These are phyloP conservation scores for Acheta domesticus DNA, from an alignment of 2,888 invertebrate species.

Conservation along the genomic window DNA sequence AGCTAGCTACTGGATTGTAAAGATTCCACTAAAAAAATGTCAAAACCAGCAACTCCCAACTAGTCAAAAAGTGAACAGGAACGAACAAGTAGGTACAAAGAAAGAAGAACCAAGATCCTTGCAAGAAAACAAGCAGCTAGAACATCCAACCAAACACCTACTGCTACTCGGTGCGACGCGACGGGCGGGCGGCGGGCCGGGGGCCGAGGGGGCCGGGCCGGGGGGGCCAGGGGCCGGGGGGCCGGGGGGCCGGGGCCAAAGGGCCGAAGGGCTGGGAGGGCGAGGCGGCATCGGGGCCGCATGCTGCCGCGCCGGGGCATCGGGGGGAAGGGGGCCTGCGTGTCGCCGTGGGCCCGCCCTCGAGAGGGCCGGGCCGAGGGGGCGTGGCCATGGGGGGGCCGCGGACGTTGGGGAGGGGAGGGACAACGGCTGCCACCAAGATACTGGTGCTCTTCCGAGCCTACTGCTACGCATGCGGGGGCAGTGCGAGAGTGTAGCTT, in stretches of 20 bases:
- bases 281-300: too few species aligned
- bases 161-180: slow-evolving; percentile 18
- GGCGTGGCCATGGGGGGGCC: background rate
- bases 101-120: slow-evolving; percentile 11
- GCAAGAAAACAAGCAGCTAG: slow-evolving; percentile 18
- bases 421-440: background rate
- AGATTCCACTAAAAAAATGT: slow-evolving; percentile 9
- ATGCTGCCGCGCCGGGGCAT: too few species aligned
- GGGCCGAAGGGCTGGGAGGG: too few species aligned
- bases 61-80: slow-evolving; percentile 18
- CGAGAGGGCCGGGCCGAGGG: background rate
- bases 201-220: background rate
- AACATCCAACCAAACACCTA: slow-evolving; percentile 18
- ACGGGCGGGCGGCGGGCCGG: slow-evolving; percentile 7
- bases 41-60: slow-evolving; percentile 18
- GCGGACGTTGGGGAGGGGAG: slow-evolving; percentile 4
- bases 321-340: background rate
- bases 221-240: background rate
- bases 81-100: slow-evolving; percentile 18
- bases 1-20: slow-evolving; percentile 12
- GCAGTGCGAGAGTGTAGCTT: slow-evolving; percentile 18
- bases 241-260: background rate
- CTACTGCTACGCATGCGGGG: slow-evolving; percentile 11
- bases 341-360: background rate
- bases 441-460: slow-evolving; percentile 11